A percentile compares a stretch with the other conserved stretches of the same genome.
phyloP scores from a whole-genome alignment of 53 echinoderm and acorn worm genomes.

The Henricia sp. region DNA sequence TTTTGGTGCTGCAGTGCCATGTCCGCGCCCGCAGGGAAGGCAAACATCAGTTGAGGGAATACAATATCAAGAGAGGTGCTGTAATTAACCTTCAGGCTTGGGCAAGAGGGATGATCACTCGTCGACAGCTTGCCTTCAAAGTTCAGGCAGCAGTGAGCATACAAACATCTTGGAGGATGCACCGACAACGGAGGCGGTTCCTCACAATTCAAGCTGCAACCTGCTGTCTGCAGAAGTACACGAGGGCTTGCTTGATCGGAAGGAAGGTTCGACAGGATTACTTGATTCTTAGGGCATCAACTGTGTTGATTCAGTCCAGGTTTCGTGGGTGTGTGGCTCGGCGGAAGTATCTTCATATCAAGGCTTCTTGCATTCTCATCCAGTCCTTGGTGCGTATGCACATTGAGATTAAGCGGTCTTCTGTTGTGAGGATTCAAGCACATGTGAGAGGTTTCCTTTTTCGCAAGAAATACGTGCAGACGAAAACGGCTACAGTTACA shows the following conservation, averaged over 20 bases:
- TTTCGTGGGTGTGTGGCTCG: constrained; percentile 25
- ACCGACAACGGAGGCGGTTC: constrained; percentile 26
- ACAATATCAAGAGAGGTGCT: constrained; percentile 74
- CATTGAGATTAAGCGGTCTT: constrained; percentile 18
- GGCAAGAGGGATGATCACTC: constrained; percentile 58
- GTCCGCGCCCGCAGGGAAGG: constrained; percentile 65
- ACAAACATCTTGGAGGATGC: constrained; percentile 59
- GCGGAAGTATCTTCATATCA: constrained; percentile 14
- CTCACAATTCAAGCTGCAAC: constrained; percentile 35
- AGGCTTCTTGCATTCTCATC: constrained; percentile 63
- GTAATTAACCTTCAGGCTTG: constrained; percentile 76
- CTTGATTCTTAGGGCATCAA: constrained; percentile 19
- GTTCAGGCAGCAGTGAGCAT: constrained; percentile 69
- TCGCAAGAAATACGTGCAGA: constrained; percentile 27
- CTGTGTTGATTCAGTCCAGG: constrained; percentile 54
- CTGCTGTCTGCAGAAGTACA: constrained; percentile 36
- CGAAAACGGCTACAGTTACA: constrained; percentile 38
- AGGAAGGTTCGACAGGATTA: constrained; percentile 29
- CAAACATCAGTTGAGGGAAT: constrained; percentile 41
- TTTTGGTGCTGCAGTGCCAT: constrained; percentile 59
- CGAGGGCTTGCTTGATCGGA: constrained; percentile 39
- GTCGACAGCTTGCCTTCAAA: constrained; percentile 34
- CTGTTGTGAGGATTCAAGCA: constrained; percentile 58
- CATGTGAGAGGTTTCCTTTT: constrained; percentile 48
- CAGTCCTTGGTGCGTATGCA: constrained; percentile 45